Conservation (phyloP, 53 echinoderm and acorn worm species). For the Echinometra lucunter region DNA sequence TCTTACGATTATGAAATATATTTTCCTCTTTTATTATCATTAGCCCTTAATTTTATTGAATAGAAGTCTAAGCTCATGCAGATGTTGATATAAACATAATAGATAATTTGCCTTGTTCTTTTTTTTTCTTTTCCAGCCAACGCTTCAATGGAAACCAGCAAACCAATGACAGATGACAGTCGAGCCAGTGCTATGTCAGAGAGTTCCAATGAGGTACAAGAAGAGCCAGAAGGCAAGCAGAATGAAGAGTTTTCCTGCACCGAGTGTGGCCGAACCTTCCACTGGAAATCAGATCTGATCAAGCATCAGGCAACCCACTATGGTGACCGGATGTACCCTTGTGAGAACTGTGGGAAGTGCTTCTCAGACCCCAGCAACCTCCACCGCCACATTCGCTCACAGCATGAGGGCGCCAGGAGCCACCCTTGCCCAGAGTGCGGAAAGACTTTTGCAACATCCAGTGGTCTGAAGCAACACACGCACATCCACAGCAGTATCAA, state of each 20-base stretch:
- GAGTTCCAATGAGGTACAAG: constrained; percentile 59
- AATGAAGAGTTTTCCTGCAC: constrained; percentile 81
- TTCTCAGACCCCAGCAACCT: constrained; percentile 98
- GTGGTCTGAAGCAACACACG: constrained; percentile 97
- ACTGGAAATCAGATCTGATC: constrained; percentile 93
- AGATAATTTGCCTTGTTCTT: neutral
- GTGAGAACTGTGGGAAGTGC: constrained; percentile 95
- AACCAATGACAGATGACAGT: constrained; percentile 33
- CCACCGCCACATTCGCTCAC: constrained; percentile 96
- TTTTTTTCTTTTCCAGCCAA: constrained; percentile 13
- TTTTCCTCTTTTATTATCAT: neutral
- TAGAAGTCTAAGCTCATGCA: neutral
- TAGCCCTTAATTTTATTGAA: neutral
- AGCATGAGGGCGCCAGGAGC: constrained; percentile 92
- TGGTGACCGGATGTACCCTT: constrained; percentile 81
- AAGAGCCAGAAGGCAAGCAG: constrained; percentile 68
- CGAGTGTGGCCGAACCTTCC: constrained; percentile 83
- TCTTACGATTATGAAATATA: neutral
- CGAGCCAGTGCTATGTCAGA: constrained; percentile 6
- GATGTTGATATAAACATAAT: neutral
- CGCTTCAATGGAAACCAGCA: constrained; percentile 34
- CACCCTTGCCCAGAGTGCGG: constrained; percentile 98
- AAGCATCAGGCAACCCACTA: constrained; percentile 87
- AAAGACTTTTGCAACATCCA: constrained; percentile 96
- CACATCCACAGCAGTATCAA: constrained; percentile 99